Base-by-base conservation (phyloP, 2,113 vertebrate genomes). In the Probosciger aterrimus region DNA sequence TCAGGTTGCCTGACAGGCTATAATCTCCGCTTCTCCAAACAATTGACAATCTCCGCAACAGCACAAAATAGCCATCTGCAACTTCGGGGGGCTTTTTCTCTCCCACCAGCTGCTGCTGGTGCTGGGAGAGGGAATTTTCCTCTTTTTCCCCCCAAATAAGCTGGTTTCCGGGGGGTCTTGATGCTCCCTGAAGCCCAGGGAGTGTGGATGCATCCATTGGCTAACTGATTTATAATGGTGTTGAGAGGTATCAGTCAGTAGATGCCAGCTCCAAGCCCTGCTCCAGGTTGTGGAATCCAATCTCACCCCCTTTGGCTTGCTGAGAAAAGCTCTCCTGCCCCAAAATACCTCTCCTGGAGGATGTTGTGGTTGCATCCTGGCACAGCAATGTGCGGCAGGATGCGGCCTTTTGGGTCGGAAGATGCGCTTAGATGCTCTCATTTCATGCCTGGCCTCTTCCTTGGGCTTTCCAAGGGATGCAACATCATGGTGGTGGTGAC, bases 401-500 rank as follows among this genome's bases (percentile, higher is more conserved):
- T 49, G 27, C 0, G 3, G 46, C 35, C 41, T 33, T 43, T 44
- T 13, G 68, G 46, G 27, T 8, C 4, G 62, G 59, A 19, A 35
- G n/a, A 24, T 7, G 46, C 20, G 10, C 1, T 0, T 0, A 1
- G 77, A 6, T 22, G 49, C 22, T 69, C 55, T 33, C 62, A 10
- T 41, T 24, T 52, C 68, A 6, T 0, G 0, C 37, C 43, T 0
- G 3, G 14, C 30, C 0, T 1, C 33, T 44, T 10, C 11, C 39
- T 19, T 25, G 46, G 41, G 19, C 35, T 70, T 75, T 43, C 46
- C 67, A 7, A 57, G 24, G 62, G 14, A 13, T 16, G 18, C 25
- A 8, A 0, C 1, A 0, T 6, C 1, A 1, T 5, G 1, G 33
- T 18, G 64, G 17, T 18, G 41, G 8, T 30, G 46, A 15, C 2